Conservation (phyloP, 2,797 vertebrate species). For the Channa striata region DNA sequence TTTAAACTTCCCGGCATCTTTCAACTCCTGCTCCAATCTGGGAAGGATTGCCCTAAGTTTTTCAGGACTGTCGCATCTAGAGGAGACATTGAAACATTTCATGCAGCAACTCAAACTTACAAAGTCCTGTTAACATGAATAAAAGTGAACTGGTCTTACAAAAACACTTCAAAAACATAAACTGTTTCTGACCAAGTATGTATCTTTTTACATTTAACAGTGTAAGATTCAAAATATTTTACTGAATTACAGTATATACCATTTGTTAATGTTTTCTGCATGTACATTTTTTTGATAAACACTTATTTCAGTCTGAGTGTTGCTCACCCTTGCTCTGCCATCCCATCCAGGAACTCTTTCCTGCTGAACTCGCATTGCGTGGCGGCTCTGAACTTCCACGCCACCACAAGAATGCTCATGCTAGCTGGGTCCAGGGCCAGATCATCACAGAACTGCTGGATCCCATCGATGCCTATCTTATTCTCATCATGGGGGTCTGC, state of each 20-base stretch:
- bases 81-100: constrained; percentile 30
- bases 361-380: constrained; percentile 98
- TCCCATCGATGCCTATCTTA: constrained; percentile 96
- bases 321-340: constrained; percentile 94
- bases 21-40: constrained; percentile 93
- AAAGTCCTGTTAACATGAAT: neutral
- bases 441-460: constrained; percentile 97
- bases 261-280: neutral
- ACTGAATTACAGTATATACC: neutral
- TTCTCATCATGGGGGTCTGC: constrained; percentile 97
- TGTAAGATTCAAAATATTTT: neutral
- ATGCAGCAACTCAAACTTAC: neutral
- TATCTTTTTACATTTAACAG: neutral
- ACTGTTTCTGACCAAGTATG: neutral
- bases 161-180: neutral
- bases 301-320: neutral
- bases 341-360: constrained; percentile 96
- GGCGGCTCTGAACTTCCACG: constrained; percentile 96
- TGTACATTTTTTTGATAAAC: neutral
- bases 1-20: constrained; percentile 94
- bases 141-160: neutral
- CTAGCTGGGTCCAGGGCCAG: constrained; percentile 93
- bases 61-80: constrained; percentile 94
- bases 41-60: constrained; percentile 92
- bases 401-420: constrained; percentile 93